Conservation (phyloP, 2,888 invertebrate genomes). For the Venusia cambrica region DNA sequence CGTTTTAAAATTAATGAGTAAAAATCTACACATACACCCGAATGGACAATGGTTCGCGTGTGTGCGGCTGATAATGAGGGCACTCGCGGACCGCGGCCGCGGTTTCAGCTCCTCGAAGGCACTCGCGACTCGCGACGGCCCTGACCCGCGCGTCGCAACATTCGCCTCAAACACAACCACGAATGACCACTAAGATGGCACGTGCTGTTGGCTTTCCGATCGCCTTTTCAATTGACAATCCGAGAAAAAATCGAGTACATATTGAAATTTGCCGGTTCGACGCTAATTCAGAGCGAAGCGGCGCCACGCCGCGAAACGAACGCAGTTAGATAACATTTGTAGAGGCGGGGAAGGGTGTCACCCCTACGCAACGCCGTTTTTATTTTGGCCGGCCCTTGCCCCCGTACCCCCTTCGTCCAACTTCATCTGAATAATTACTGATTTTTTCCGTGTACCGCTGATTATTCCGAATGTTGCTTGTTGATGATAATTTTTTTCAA, state of each 20-base stretch:
- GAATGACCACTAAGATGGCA: too few relatives aligned
- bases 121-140: conserved; percentile 25
- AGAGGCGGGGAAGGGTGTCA: conserved; percentile 71
- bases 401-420: conserved; percentile 79
- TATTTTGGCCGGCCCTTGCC: conserved; percentile 79
- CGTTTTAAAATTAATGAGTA: conserved; percentile 83
- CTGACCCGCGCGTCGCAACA: conserved; percentile 10
- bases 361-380: conserved; percentile 81
- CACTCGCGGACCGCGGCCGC: conserved; percentile 50
- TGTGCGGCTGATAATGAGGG: conserved; percentile 72
- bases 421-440: conserved; percentile 82
- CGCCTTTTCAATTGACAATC: conserved; percentile 70
- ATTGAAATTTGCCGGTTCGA: conserved; percentile 74
- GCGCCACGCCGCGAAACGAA: conserved; percentile 68
- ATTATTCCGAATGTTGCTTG: conserved; percentile 81
- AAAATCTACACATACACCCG: conserved; percentile 79
- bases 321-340: conserved; percentile 81
- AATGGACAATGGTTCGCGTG: conserved; percentile 59
- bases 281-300: conserved; percentile 72
- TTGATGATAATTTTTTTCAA: conserved; percentile 74
- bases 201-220: too few relatives aligned
- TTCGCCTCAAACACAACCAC: too few relatives aligned
- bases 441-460: conserved; percentile 81
- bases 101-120: conserved; percentile 23
- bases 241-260: conserved; percentile 69